A percentile compares a stretch with the other conserved stretches of the same genome.
Evolutionary conservation across 2,797 vertebrate species (phyloP).

Genomic region (Channa striata): DNA sequence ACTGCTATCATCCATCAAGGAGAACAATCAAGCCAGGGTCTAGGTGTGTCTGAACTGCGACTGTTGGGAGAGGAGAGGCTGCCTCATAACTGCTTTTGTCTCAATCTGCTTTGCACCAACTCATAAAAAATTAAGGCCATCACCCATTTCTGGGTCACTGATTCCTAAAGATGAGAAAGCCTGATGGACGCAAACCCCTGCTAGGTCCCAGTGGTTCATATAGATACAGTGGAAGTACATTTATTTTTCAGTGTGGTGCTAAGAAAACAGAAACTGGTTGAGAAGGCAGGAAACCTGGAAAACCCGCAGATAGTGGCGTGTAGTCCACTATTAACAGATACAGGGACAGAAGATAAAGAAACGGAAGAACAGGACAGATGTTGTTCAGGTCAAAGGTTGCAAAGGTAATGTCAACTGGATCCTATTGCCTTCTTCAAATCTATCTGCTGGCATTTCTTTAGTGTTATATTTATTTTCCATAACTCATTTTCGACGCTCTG

Average conservation of each 20-base stretch:
- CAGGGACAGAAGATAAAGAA: slow-evolving; percentile 23
- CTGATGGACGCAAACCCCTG: slow-evolving; percentile 63
- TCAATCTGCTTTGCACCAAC: slow-evolving; percentile 58
- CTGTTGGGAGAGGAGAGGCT: slow-evolving; percentile 22
- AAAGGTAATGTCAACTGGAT: slow-evolving; percentile 44
- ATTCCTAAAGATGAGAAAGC: slow-evolving; percentile 67
- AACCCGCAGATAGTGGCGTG: slow-evolving; percentile 66
- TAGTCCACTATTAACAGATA: slow-evolving; percentile 46
- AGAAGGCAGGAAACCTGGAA: slow-evolving; percentile 48
- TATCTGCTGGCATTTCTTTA: neutral
- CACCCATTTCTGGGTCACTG: slow-evolving; percentile 71
- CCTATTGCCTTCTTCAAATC: slow-evolving; percentile 12
- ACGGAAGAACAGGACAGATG: slow-evolving; percentile 7
- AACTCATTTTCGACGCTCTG: neutral
- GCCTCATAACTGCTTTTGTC: slow-evolving; percentile 67
- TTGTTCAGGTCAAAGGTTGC: too few relatives aligned
- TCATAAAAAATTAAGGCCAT: slow-evolving; percentile 75
- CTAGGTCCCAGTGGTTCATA: slow-evolving; percentile 56
- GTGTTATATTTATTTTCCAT: neutral
- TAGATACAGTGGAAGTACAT: slow-evolving; percentile 64
- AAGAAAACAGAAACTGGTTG: slow-evolving; percentile 49
- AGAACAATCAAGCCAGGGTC: slow-evolving; percentile 50
- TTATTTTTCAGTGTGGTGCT: slow-evolving; percentile 69
- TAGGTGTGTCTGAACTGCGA: slow-evolving; percentile 58
- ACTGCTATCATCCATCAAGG: slow-evolving; percentile 22